Base-by-base conservation (phyloP, 1,140 invertebrate genomes). In the Lucilia cuprina region DNA sequence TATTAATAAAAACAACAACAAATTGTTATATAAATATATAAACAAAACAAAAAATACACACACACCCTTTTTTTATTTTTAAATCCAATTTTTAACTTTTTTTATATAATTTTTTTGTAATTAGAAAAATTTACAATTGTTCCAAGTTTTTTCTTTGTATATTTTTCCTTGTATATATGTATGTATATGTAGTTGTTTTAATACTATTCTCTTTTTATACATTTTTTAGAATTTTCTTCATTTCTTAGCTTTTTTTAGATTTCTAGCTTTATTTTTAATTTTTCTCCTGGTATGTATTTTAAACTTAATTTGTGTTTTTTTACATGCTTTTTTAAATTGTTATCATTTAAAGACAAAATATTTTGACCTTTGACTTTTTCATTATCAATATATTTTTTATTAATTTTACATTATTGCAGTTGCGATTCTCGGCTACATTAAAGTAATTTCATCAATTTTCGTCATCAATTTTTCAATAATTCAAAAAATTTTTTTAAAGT, bases 21-120 rank as follows among this genome's bases (percentile, higher is more conserved):
- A 80, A 80, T 80, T 80, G 19, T 80, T 80, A 80, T 21, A 80
- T 19, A 80, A 49, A 80, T 50, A 80, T 80, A 80, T 80, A 80
- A 25, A 77, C 14, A 77, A 5, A 80, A 78, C 14, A n/a, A 78
- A 78, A 78, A n/a, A 49, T 10, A 80, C 21, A 21, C 77, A 80
- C 41, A 80, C 77, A 78, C n/a, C 19, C 35, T 78, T 78, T 78
- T n/a, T 78, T 80, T 80, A 80, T 80, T 80, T 78, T 47, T 47
- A 41, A 7, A 0, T 41, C 41, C 41, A 41, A 41, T 10, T 41
- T 19, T 35, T n/a, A 0, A 50, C 8, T 80, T 78, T 78, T 78
- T 78, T 14, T n/a, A n/a, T n/a, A n/a, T n/a, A n/a, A n/a, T n/a
- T n/a, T n/a, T n/a, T n/a, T n/a, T n/a, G n/a, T n/a, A n/a, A n/a